A percentile compares a stretch with the other conserved stretches of the same genome.
phyloP scores from a whole-genome alignment of 2,113 vertebrate genomes.

The Crotophaga sulcirostris region DNA sequence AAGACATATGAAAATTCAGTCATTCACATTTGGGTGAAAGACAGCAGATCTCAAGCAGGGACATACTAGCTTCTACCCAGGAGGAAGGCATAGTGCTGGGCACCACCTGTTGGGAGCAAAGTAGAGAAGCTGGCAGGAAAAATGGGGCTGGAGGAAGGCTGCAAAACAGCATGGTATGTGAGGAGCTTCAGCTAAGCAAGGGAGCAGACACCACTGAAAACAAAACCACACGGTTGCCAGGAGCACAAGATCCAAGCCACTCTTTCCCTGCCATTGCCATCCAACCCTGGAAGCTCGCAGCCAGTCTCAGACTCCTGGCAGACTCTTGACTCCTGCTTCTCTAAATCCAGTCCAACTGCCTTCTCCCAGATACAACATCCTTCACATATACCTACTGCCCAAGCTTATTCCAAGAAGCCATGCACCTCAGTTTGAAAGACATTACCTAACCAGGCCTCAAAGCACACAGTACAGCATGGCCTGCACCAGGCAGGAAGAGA shows the following conservation, averaged over 20 bases:
- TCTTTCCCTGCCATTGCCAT: neutral
- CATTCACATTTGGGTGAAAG: neutral
- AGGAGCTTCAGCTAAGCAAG: neutral
- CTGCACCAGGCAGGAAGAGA: neutral
- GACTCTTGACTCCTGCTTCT: neutral
- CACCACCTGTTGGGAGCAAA: neutral
- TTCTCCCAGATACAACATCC: neutral
- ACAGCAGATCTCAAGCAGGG: neutral
- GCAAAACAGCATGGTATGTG: neutral
- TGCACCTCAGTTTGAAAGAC: neutral
- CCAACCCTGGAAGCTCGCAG: neutral
- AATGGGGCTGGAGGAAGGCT: neutral
- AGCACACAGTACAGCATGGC: neutral
- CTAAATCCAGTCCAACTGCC: neutral
- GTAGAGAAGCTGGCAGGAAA: neutral
- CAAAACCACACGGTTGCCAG: neutral
- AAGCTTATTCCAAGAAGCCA: neutral
- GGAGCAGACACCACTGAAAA: neutral
- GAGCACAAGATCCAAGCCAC: neutral
- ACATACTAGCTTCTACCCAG: neutral
- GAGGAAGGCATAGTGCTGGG: neutral
- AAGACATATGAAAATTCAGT: neutral
- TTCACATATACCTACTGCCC: neutral
- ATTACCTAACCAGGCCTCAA: neutral
- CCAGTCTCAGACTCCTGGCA: neutral